A percentile compares a stretch with the other conserved stretches of the same genome.
phyloP scores from a whole-genome alignment of 2,797 vertebrate species.

The Spinibarbus caldwelli region DNA sequence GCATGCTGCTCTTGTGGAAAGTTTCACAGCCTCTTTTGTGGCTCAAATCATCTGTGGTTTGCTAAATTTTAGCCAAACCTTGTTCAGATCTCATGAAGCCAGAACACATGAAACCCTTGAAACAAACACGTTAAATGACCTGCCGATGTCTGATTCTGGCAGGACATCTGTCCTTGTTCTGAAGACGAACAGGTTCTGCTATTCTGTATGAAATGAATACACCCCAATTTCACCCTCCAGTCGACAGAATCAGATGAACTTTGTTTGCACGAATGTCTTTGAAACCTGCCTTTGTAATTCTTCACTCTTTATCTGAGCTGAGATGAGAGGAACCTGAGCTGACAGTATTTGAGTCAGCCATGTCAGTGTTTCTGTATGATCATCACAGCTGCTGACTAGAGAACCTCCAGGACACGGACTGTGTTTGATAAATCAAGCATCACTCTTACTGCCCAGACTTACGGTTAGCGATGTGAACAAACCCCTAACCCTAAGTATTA shows the following conservation, averaged over 20 bases:
- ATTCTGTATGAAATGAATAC: neutral
- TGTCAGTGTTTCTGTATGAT: slow-evolving; percentile 4
- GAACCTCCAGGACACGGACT: neutral
- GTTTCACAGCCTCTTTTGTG: slow-evolving; percentile 11
- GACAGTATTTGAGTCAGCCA: neutral
- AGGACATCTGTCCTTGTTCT: neutral
- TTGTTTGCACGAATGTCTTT: neutral
- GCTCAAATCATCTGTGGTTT: neutral
- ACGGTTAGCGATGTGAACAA: neutral
- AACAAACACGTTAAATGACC: neutral
- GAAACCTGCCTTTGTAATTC: slow-evolving; percentile 26
- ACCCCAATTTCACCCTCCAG: slow-evolving; percentile 30
- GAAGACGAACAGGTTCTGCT: neutral
- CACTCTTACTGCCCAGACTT: neutral
- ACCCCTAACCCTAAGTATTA: neutral
- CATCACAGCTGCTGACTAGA: slow-evolving; percentile 12
- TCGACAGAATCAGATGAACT: slow-evolving; percentile 22
- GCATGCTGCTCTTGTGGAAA: neutral
- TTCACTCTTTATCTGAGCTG: slow-evolving; percentile 2
- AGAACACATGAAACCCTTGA: neutral
- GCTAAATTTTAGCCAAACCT: neutral
- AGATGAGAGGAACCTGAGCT: slow-evolving; percentile 13
- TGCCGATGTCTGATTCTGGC: neutral
- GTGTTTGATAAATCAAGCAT: slow-evolving; percentile 11
- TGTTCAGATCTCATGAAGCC: neutral